These are phyloP conservation scores for Spodoptera picta DNA, from an alignment of 2,888 invertebrate species.

Conservation along the genomic window DNA sequence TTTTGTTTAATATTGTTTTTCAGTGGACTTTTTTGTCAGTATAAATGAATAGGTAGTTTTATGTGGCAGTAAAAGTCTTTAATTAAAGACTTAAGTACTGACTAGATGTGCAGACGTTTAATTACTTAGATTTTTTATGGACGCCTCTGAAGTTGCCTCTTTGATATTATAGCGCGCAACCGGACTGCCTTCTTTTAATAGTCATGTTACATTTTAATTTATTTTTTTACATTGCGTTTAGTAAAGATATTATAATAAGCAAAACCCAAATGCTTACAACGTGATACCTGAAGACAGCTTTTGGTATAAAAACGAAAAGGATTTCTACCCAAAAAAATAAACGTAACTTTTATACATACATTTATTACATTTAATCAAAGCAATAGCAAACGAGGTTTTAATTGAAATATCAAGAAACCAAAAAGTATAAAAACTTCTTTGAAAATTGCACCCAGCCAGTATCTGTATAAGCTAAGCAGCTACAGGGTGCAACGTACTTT, in stretches of 20 bases:
- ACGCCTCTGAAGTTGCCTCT: constrained; percentile 18
- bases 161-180: constrained; percentile 19
- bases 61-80: constrained; percentile 25
- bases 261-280: no score
- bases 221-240: background rate
- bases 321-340: no score
- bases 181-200: constrained; percentile 4
- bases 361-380: no score
- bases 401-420: background rate
- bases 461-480: constrained; percentile 26
- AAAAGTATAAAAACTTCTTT: background rate
- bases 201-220: constrained; percentile 1
- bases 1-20: constrained; percentile 47
- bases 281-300: no score
- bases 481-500: constrained; percentile 50
- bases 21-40: constrained; percentile 11
- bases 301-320: no score
- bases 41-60: constrained; percentile 10
- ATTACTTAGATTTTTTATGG: constrained; percentile 26
- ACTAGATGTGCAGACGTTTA: constrained; percentile 17
- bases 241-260: no score
- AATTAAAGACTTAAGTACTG: constrained; percentile 42
- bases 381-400: no score
- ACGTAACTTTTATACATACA: no score
- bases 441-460: background rate